Evolutionary conservation across 2,888 invertebrate species (phyloP).

Genomic region (Cerceris rybyensis): DNA sequence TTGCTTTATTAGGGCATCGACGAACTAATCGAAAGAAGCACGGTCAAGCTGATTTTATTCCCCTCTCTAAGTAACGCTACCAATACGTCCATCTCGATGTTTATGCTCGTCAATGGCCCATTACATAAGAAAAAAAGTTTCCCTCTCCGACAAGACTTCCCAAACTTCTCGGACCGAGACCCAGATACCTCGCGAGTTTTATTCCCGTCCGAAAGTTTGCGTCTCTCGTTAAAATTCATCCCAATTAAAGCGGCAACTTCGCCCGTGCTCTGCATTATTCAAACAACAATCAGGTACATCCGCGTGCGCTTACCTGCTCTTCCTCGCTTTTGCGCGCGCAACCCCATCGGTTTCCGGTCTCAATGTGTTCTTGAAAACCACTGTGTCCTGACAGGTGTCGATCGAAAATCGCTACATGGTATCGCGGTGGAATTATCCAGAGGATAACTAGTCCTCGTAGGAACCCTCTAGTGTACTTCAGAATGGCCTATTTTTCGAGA

Average conservation of each 20-base stretch:
- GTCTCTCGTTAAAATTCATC: neutral
- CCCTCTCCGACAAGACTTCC: too few relatives aligned
- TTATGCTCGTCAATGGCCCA: neutral
- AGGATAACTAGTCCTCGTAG: slow-evolving; percentile 28
- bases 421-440: slow-evolving; percentile 49
- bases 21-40: slow-evolving; percentile 10
- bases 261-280: too few relatives aligned
- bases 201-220: neutral
- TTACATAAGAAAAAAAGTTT: neutral
- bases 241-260: neutral
- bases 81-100: neutral
- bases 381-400: slow-evolving; percentile 52
- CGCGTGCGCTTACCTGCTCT: too few relatives aligned
- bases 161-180: too few relatives aligned
- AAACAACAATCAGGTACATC: too few relatives aligned
- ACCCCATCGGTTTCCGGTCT: too few relatives aligned
- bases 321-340: too few relatives aligned
- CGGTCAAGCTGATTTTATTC: neutral
- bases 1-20: slow-evolving; percentile 2
- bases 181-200: too few relatives aligned
- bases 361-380: too few relatives aligned
- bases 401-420: slow-evolving; percentile 58
- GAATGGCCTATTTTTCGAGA: slow-evolving; percentile 16
- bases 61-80: neutral
- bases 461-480: slow-evolving; percentile 4